Evolutionary conservation across 2,797 vertebrate genomes (phyloP).

Genomic region (Acipenser ruthenus): DNA sequence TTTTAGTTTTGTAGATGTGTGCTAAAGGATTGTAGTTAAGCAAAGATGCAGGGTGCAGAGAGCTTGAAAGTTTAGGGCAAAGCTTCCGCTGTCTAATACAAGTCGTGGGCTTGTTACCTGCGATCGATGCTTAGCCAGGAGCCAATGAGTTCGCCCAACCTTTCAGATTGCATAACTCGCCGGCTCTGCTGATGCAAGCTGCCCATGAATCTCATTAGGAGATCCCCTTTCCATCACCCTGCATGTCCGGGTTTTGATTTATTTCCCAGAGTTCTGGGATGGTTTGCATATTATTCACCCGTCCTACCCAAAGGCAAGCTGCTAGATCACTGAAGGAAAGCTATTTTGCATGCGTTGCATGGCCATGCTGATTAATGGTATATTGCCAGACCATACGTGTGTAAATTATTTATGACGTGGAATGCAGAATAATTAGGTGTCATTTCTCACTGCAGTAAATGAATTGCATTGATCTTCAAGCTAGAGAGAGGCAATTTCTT

Average conservation of each 20-base stretch:
- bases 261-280: neutral
- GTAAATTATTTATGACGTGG: slow-evolving; percentile 45
- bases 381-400: slow-evolving; percentile 14
- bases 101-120: no score
- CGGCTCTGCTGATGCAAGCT: neutral
- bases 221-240: neutral
- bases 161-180: neutral
- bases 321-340: neutral
- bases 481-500: slow-evolving; percentile 52
- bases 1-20: no score
- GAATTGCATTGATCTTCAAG: slow-evolving; percentile 53
- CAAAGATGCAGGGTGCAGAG: no score
- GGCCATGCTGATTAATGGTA: slow-evolving; percentile 27
- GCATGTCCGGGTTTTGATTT: neutral
- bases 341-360: slow-evolving; percentile 2
- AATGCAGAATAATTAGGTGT: slow-evolving; percentile 61
- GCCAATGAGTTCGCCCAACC: no score
- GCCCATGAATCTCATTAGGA: neutral
- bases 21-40: no score
- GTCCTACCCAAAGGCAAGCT: neutral
- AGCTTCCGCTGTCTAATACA: no score
- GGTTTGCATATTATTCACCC: neutral
- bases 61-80: no score
- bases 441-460: slow-evolving; percentile 50
- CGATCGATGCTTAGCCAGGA: no score